A percentile compares a stretch with the other conserved stretches of the same genome.
Evolutionary conservation across 2,797 vertebrate genomes (phyloP).

Genomic region (Percopsis omiscomaycus): DNA sequence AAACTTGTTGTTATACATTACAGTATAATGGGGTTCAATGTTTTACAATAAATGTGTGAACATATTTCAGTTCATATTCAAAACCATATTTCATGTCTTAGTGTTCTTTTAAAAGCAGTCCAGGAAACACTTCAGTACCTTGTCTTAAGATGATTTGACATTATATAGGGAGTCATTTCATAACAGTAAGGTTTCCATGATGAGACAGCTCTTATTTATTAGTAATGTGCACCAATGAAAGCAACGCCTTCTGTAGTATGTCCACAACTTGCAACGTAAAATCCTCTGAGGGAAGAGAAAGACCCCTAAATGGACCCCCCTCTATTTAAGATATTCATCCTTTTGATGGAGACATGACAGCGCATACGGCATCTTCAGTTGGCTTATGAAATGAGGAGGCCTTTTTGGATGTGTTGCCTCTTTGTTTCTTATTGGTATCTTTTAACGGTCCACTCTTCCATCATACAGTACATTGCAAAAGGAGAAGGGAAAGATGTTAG

Average conservation of each 20-base stretch:
- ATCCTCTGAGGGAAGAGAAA: neutral
- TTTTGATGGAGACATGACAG: conserved; percentile 1
- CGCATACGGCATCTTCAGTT: conserved; percentile 17
- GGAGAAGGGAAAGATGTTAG: conserved; percentile 12
- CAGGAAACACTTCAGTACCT: conserved; percentile 2
- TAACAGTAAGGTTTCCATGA: conserved; percentile 23
- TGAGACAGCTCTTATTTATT: conserved; percentile 11
- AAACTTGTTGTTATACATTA: conserved; percentile 2
- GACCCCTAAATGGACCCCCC: too few species aligned
- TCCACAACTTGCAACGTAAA: conserved; percentile 22
- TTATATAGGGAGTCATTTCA: conserved; percentile 6
- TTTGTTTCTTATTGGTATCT: conserved; percentile 9
- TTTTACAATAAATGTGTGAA: conserved; percentile 3
- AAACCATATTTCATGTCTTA: neutral
- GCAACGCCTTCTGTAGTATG: conserved; percentile 16
- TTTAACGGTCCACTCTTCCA: conserved; percentile 35
- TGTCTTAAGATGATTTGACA: conserved; percentile 6
- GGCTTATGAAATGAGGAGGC: conserved; percentile 29
- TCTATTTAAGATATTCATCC: neutral
- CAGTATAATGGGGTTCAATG: neutral
- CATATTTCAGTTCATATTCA: neutral
- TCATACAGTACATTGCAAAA: conserved; percentile 26
- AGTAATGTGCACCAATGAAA: conserved; percentile 8
- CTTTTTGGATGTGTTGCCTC: conserved; percentile 17
- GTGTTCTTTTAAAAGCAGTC: neutral